Evolutionary conservation across 1,140 invertebrate species (phyloP).

Genomic region (Vanessa tameamea): DNA sequence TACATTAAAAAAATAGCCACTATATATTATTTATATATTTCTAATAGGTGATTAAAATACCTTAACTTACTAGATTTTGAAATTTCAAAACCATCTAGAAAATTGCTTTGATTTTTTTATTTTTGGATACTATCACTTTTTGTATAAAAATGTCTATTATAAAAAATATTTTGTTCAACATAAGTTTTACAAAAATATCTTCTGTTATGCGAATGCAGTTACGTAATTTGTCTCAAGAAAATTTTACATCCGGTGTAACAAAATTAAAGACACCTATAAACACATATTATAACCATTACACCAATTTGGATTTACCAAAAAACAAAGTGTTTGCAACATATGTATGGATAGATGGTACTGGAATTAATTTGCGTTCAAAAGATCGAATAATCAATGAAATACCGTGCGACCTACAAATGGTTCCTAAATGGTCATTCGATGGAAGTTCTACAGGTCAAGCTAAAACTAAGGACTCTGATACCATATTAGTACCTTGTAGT

Average conservation of each 20-base stretch:
- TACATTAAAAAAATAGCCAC: too few species aligned
- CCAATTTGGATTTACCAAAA: slow-evolving; percentile 85
- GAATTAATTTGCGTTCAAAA: slow-evolving; percentile 90
- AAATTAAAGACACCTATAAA: slow-evolving; percentile 47
- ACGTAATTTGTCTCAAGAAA: slow-evolving; percentile 37
- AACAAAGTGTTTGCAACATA: slow-evolving; percentile 89
- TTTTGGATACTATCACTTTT: neutral
- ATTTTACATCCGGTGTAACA: slow-evolving; percentile 45
- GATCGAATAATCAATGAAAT: slow-evolving; percentile 87
- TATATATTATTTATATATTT: too few species aligned
- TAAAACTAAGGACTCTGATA: slow-evolving; percentile 91
- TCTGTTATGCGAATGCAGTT: slow-evolving; percentile 6
- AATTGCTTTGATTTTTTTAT: neutral
- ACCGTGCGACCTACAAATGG: slow-evolving; percentile 85
- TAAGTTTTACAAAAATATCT: neutral
- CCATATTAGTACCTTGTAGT: slow-evolving; percentile 92
- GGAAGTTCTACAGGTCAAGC: slow-evolving; percentile 93
- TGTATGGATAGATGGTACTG: slow-evolving; percentile 95
- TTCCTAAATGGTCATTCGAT: slow-evolving; percentile 97
- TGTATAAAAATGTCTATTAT: slow-evolving; percentile 17
- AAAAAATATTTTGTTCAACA: slow-evolving; percentile 7
- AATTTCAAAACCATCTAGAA: slow-evolving; percentile 15
- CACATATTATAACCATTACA: slow-evolving; percentile 83
- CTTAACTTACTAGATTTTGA: neutral
- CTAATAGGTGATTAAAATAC: too few species aligned